phyloP scores from a whole-genome alignment of 2,888 invertebrate genomes.

The Acanthosoma haemorrhoidale region DNA sequence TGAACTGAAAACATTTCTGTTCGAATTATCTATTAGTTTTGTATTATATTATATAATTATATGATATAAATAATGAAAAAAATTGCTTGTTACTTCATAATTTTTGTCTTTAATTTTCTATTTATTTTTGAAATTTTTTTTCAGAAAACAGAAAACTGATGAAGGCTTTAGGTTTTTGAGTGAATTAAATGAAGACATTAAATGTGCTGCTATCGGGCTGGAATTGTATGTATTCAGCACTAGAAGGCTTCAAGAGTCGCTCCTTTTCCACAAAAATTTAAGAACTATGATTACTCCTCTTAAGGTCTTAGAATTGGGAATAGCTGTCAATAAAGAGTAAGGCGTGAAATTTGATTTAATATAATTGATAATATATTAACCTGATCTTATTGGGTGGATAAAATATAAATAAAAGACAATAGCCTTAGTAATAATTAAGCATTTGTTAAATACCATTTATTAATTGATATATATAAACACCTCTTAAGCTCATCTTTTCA shows the following conservation, averaged over 20 bases:
- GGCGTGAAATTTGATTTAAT: neutral
- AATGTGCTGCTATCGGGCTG: slow-evolving; percentile 25
- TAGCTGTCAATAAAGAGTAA: slow-evolving; percentile 35
- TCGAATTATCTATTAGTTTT: too few relatives aligned
- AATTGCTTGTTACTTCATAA: too few relatives aligned
- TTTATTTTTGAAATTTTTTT: too few relatives aligned
- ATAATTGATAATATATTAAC: neutral
- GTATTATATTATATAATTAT: too few relatives aligned
- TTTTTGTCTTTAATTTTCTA: too few relatives aligned
- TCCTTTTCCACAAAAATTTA: slow-evolving; percentile 38
- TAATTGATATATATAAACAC: neutral
- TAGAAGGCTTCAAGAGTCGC: slow-evolving; percentile 38
- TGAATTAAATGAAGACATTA: slow-evolving; percentile 34
- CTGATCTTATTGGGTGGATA: neutral
- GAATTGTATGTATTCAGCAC: slow-evolving; percentile 34
- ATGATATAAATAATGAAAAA: too few relatives aligned
- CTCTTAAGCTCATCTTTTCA: too few relatives aligned
- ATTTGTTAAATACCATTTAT: neutral
- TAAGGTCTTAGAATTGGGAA: slow-evolving; percentile 36
- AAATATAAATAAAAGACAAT: slow-evolving; percentile 18
- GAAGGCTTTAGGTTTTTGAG: slow-evolving; percentile 22
- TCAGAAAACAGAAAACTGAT: neutral
- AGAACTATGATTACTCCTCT: slow-evolving; percentile 34
- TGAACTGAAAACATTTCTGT: too few relatives aligned
- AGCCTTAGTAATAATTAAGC: too few relatives aligned